Conservation (phyloP, 2,888 invertebrate species). For the Chesias legatella region DNA sequence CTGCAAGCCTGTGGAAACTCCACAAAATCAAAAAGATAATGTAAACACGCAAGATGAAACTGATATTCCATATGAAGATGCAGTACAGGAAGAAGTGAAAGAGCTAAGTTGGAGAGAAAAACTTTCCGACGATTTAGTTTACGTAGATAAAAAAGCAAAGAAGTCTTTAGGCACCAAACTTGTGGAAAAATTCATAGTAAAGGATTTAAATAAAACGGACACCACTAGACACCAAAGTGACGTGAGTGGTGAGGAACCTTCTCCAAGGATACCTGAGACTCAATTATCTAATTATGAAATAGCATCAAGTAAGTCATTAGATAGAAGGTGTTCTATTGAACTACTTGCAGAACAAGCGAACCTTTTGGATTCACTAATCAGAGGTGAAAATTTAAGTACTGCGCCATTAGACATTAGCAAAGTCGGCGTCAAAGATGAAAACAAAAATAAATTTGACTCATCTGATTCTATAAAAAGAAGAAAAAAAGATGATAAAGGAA, state of each 20-base stretch:
- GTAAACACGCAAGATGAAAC: constrained; percentile 16
- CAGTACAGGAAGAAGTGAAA: constrained; percentile 18
- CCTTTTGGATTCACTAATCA: constrained; percentile 74
- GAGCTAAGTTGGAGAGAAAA: constrained; percentile 81
- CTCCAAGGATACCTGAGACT: constrained; percentile 28
- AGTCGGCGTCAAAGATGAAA: constrained; percentile 49
- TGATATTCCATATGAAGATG: constrained; percentile 11
- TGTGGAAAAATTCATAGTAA: constrained; percentile 87
- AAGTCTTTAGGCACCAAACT: constrained; percentile 87
- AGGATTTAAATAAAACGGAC: constrained; percentile 73
- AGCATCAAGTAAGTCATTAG: constrained; percentile 45
- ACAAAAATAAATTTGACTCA: constrained; percentile 26
- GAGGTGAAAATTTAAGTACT: constrained; percentile 75
- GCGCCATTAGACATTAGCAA: constrained; percentile 68
- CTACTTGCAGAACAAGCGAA: constrained; percentile 79
- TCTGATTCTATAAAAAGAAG: constrained; percentile 33
- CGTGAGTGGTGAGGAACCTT: constrained; percentile 15
- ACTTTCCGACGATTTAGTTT: constrained; percentile 79
- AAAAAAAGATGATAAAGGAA: constrained; percentile 38
- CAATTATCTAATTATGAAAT: constrained; percentile 23
- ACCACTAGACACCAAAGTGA: constrained; percentile 20
- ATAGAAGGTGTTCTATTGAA: constrained; percentile 79
- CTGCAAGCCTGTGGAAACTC: constrained; percentile 48
- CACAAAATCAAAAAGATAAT: constrained; percentile 30
- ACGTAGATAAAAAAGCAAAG: constrained; percentile 76